Evolutionary conservation across 2,888 invertebrate genomes (phyloP).

Genomic region (Acronicta leporina): DNA sequence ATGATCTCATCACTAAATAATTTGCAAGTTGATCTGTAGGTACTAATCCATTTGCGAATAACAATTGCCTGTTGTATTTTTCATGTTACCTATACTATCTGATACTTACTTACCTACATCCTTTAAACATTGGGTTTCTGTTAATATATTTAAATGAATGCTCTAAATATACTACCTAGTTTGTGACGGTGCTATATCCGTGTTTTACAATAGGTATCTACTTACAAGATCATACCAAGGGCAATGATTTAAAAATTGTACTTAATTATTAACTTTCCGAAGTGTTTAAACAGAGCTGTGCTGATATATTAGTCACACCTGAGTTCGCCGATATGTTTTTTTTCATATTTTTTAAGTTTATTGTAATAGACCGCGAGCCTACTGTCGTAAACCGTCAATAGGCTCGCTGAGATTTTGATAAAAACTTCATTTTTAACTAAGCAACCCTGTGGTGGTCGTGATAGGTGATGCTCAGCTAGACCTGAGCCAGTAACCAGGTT

Average conservation of each 20-base stretch:
- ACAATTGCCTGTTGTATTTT: constrained; percentile 20
- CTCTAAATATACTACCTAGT: neutral
- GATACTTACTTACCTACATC: neutral
- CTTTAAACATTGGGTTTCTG: neutral
- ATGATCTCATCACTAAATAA: constrained; percentile 47
- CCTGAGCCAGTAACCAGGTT: neutral
- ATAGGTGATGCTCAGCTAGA: neutral
- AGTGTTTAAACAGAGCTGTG: neutral
- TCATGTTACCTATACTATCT: neutral
- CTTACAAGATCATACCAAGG: too few species aligned
- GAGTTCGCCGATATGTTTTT: too few species aligned
- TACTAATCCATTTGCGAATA: constrained; percentile 29
- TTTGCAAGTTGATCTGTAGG: constrained; percentile 56
- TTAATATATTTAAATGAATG: neutral
- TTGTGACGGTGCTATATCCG: neutral
- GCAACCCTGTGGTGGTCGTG: too few species aligned
- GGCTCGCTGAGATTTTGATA: too few species aligned
- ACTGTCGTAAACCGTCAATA: too few species aligned
- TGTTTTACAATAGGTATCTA: neutral
- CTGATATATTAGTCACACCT: neutral
- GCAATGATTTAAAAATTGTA: too few species aligned
- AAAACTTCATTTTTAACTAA: too few species aligned
- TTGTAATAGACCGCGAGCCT: too few species aligned
- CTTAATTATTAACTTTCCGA: neutral
- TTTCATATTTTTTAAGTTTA: too few species aligned